These are phyloP conservation scores for Galago senegalensis DNA, from an alignment of 2,797 vertebrate species.

Conservation along the genomic window DNA sequence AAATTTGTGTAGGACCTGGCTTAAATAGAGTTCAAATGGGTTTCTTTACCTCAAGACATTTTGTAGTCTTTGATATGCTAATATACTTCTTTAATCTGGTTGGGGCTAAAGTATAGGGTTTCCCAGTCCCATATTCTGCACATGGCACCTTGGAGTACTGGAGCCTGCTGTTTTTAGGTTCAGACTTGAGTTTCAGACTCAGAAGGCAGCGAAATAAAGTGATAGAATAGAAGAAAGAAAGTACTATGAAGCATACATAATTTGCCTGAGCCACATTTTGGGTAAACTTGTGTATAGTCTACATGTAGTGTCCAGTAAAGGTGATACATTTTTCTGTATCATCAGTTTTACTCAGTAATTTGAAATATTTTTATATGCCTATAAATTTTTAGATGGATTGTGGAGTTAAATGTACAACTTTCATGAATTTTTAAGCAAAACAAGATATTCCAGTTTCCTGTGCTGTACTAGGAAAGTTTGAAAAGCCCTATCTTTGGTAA, in stretches of 20 bases:
- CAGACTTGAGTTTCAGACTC: slow-evolving; percentile 26
- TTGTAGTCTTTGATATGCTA: slow-evolving; percentile 68
- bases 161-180: slow-evolving; percentile 53
- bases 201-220: slow-evolving; percentile 27
- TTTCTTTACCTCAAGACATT: slow-evolving; percentile 47
- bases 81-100: slow-evolving; percentile 43
- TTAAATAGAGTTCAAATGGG: not conserved
- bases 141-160: not conserved
- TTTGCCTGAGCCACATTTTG: not conserved
- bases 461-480: not conserved
- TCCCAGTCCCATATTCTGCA: slow-evolving; percentile 12
- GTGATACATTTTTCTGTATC: slow-evolving; percentile 4
- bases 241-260: not conserved
- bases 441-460: not conserved
- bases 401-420: not conserved
- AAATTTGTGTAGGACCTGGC: slow-evolving; percentile 36
- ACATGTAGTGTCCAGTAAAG: slow-evolving; percentile 24
- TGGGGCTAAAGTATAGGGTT: slow-evolving; percentile 7
- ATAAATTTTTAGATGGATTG: slow-evolving; percentile 32
- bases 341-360: slow-evolving; percentile 49
- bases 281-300: not conserved
- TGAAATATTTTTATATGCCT: slow-evolving; percentile 45
- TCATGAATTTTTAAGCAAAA: slow-evolving; percentile 47
- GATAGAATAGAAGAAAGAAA: not conserved
- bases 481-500: slow-evolving; percentile 42